Evolutionary conservation across 2,797 vertebrate genomes (phyloP).

Genomic region (Ammospiza maritima): DNA sequence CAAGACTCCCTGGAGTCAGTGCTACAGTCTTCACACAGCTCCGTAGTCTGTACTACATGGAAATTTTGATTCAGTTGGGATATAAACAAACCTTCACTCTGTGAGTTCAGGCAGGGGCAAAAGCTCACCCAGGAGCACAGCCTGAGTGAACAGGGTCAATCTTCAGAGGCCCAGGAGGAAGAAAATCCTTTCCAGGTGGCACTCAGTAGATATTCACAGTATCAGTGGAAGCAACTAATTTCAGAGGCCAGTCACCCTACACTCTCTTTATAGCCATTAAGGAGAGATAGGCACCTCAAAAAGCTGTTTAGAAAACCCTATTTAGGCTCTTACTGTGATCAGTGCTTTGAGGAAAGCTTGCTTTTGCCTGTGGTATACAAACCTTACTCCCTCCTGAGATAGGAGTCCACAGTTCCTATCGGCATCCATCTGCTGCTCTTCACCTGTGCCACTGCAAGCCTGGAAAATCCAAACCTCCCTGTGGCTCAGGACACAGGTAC

Average conservation of each 20-base stretch:
- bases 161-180: slow-evolving; percentile 6
- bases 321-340: background rate
- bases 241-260: slow-evolving; percentile 12
- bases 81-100: slow-evolving; percentile 61
- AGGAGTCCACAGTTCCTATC: background rate
- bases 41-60: background rate
- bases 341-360: background rate
- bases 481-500: background rate
- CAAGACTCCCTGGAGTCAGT: slow-evolving; percentile 34
- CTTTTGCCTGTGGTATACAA: background rate
- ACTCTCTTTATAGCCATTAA: slow-evolving; percentile 32
- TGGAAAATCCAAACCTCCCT: background rate
- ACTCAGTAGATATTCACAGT: background rate
- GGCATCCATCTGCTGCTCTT: background rate
- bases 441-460: fast-evolving
- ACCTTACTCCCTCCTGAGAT: background rate
- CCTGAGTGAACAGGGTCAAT: background rate
- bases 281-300: background rate
- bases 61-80: slow-evolving; percentile 44
- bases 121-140: slow-evolving; percentile 32
- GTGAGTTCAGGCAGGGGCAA: slow-evolving; percentile 54
- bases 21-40: slow-evolving; percentile 27
- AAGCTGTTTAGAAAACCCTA: background rate
- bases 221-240: slow-evolving; percentile 17
- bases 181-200: slow-evolving; percentile 46